These are phyloP conservation scores for Hypomesus transpacificus DNA, from an alignment of 2,113 vertebrate species.

Conservation along the genomic window DNA sequence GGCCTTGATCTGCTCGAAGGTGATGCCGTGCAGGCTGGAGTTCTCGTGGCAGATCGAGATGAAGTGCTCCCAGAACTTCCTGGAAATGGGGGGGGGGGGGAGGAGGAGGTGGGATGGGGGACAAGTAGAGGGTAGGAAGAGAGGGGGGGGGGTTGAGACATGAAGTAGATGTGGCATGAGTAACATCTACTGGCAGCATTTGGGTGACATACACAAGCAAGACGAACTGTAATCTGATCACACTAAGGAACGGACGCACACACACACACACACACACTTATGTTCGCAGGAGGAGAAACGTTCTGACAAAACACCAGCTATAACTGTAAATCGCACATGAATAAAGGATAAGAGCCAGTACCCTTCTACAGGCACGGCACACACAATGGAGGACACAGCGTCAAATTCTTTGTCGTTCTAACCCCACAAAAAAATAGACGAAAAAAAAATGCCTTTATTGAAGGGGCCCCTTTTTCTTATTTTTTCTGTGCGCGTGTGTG, in stretches of 20 bases:
- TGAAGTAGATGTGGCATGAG: background rate
- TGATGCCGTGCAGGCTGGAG: slow-evolving; percentile 94
- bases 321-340: too few relatives aligned
- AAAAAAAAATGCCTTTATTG: too few relatives aligned
- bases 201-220: background rate
- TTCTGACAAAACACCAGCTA: too few relatives aligned
- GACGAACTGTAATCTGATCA: background rate
- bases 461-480: too few relatives aligned
- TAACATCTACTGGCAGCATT: background rate
- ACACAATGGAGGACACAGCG: too few relatives aligned
- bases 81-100: slow-evolving; percentile 50
- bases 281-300: too few relatives aligned
- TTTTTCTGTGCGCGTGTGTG: too few relatives aligned
- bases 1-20: slow-evolving; percentile 95
- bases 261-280: too few relatives aligned
- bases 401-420: too few relatives aligned
- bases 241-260: background rate
- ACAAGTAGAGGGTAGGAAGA: background rate
- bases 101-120: background rate
- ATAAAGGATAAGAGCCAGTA: too few relatives aligned
- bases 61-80: slow-evolving; percentile 99
- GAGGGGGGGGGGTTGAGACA: background rate
- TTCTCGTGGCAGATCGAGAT: slow-evolving; percentile 96
- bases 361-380: too few relatives aligned
- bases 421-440: too few relatives aligned